Evolutionary conservation across 64 coral and sea anemone genomes (phyloP), one percentile per base, ranked within the genome.

Genomic region (Hydrozoanthus tunicans): DNA sequence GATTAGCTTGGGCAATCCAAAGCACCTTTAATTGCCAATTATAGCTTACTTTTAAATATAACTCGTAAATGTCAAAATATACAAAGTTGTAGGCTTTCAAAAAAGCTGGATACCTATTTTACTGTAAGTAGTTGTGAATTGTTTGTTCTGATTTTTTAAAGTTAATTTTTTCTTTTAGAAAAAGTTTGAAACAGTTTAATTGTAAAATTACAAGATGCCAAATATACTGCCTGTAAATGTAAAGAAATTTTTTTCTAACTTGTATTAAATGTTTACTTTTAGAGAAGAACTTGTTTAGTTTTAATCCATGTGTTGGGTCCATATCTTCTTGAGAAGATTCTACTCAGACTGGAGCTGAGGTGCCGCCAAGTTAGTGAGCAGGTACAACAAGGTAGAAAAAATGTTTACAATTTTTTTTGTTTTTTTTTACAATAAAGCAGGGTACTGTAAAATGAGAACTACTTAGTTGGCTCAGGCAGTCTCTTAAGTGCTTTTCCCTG

Each of bases 201-300:
- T 43, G 32, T 43, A 0, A 43, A 43, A 43, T 43, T 43, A 43
- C 55, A 56, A 81, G 51, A 25, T 23, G n/a, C 56, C 7, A 59
- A 15, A 73, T 20, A 73, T 11, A 52, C 54, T 56, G 5, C 9
- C 69, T 80, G 7, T 9, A 15, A 5, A 69, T 91, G 58, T 24
- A 74, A 70, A 65, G 4, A 70, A 43, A 6, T 78, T 15, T 56
- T 23, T 70, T 43, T 43, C 32, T 43, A 43, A 43, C 2, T 43
- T 43, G 32, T 43, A 43, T 51, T 32, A 12, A 12, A 74, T 13
- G 4, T 86, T 83, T 14, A 56, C 53, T 91, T 85, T 82, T 62
- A 98, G 96, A 85, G 77, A 12, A 91, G 96, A 93, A 75, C 81
- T 69, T 78, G 60, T 58, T 78, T 95, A 63, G 73, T 98, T 53